A percentile compares a stretch with the other conserved stretches of the same genome.
Evolutionary conservation across 2,888 invertebrate genomes (phyloP).

Genomic region (Leptopterna dolabrata): DNA sequence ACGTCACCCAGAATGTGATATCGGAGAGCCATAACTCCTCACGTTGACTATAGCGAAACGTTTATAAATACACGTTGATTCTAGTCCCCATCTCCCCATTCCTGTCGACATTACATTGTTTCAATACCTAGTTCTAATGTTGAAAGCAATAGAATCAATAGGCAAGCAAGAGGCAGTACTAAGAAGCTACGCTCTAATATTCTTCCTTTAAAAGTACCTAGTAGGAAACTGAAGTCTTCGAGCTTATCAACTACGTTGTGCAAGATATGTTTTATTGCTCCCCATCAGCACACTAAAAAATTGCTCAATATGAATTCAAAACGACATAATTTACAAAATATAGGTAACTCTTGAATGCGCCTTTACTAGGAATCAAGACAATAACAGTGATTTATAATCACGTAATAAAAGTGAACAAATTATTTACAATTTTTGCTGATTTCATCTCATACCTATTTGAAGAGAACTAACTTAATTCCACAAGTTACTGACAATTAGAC

Average conservation of each 20-base stretch:
- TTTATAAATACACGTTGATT: too few species aligned
- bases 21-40: too few species aligned
- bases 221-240: slow-evolving; percentile 8
- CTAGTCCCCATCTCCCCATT: not conserved
- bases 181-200: not conserved
- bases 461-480: not conserved
- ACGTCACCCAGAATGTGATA: too few species aligned
- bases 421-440: not conserved
- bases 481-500: not conserved
- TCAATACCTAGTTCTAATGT: slow-evolving; percentile 1
- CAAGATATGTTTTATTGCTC: slow-evolving; percentile 63
- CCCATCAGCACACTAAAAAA: slow-evolving; percentile 57
- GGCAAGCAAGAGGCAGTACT: not conserved
- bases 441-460: not conserved
- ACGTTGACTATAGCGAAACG: too few species aligned
- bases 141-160: not conserved
- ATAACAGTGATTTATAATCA: not conserved
- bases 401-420: not conserved
- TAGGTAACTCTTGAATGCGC: slow-evolving; percentile 2
- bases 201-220: not conserved
- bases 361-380: not conserved
- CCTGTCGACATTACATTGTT: not conserved
- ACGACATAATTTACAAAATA: slow-evolving; percentile 26
- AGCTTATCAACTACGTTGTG: slow-evolving; percentile 60
- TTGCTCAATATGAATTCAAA: slow-evolving; percentile 22